These are phyloP conservation scores for Geodia barretti DNA, from an alignment of 37 sponge, comb jelly and placozoan species.

Conservation along the genomic window DNA sequence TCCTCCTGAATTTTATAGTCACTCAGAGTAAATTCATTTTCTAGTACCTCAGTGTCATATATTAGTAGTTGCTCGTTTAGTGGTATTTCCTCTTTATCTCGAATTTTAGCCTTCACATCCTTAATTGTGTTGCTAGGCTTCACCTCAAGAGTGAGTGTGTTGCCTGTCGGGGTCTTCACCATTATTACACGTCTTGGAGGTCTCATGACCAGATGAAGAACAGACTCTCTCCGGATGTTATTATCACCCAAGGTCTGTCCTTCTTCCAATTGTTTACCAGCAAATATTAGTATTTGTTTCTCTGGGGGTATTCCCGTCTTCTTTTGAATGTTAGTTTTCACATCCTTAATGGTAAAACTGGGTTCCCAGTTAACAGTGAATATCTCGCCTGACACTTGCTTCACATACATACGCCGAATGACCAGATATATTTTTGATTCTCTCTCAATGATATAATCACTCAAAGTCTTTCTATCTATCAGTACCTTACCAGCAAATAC, in stretches of 20 bases:
- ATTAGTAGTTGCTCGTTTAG: too few relatives aligned
- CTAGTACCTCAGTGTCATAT: too few relatives aligned
- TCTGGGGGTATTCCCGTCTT: neutral
- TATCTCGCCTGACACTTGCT: neutral
- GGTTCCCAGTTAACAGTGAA: neutral
- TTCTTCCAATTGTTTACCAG: neutral
- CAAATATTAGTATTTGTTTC: neutral
- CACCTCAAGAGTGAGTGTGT: too few relatives aligned
- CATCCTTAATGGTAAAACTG: neutral
- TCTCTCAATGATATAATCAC: neutral
- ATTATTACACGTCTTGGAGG: too few relatives aligned
- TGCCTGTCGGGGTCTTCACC: too few relatives aligned
- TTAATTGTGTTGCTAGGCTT: too few relatives aligned
- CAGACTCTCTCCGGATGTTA: neutral
- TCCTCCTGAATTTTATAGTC: too few relatives aligned
- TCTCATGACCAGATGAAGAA: neutral
- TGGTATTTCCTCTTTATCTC: too few relatives aligned
- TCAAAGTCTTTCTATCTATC: neutral
- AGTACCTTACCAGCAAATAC: neutral
- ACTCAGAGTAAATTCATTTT: too few relatives aligned
- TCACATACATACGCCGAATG: neutral
- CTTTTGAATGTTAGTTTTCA: neutral
- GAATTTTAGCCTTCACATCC: too few relatives aligned
- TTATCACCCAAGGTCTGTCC: neutral
- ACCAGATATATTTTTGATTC: neutral